Percentiles rank a stretch among this genome's conserved stretches.
Conservation (phyloP, 30 jellyfish, hydroid and myxozoan genomes). For the Morbakka virulenta region DNA sequence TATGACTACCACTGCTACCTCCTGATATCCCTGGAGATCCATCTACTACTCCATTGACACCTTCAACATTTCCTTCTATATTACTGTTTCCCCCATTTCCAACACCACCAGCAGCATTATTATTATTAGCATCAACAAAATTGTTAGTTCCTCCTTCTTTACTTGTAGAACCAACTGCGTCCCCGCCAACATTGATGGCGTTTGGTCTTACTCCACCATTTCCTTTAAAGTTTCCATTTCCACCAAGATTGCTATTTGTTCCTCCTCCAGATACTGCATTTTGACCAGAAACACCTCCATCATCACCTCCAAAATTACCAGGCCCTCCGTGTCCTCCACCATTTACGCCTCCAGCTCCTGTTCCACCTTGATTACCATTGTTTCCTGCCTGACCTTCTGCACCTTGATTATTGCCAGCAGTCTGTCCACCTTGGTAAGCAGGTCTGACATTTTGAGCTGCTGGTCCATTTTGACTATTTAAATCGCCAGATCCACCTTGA, state of each 20-base stretch:
- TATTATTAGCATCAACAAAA: not conserved
- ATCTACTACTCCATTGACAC: slow-evolving; percentile 33
- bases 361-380: not conserved
- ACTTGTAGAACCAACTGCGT: not conserved
- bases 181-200: not conserved
- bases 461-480: not conserved
- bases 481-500: not conserved
- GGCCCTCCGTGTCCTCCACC: not conserved
- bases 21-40: not conserved
- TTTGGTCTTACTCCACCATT: not conserved
- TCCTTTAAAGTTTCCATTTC: not conserved
- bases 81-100: not conserved
- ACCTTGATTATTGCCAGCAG: not conserved
- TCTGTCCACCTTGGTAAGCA: not conserved
- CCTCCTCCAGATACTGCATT: not conserved
- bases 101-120: not conserved
- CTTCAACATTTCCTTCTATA: slow-evolving; percentile 18
- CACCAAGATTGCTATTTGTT: not conserved
- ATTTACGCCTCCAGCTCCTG: slow-evolving; percentile 11
- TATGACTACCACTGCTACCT: not conserved
- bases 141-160: not conserved
- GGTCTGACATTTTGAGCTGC: too few species aligned
- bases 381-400: not conserved
- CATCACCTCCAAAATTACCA: not conserved
- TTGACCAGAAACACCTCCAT: not conserved